Percentiles rank a stretch among this genome's conserved stretches.
phyloP scores from a whole-genome alignment of 2,888 invertebrate genomes.

The Pammene fasciana region DNA sequence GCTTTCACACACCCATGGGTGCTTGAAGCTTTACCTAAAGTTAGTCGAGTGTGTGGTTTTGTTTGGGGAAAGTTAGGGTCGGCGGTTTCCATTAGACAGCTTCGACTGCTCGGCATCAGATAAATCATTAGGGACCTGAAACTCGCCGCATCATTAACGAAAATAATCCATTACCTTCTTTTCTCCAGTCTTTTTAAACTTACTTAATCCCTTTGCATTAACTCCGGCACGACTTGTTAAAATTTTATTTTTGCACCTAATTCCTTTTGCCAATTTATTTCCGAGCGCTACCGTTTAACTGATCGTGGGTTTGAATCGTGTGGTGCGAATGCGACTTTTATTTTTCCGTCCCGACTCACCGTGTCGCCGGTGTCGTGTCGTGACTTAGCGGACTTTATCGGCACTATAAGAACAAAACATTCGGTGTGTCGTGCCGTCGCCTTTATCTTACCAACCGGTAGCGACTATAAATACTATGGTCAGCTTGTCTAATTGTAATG shows the following conservation, averaged over 20 bases:
- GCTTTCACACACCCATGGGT: constrained; percentile 45
- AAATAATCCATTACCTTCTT: constrained; percentile 51
- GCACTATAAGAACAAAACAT: constrained; percentile 56
- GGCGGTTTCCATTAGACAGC: constrained; percentile 50
- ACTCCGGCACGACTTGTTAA: constrained; percentile 54
- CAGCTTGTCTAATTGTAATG: constrained; percentile 64
- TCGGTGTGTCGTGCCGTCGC: constrained; percentile 54
- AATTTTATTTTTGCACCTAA: constrained; percentile 60
- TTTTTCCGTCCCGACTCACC: constrained; percentile 48
- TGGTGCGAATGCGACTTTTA: constrained; percentile 62
- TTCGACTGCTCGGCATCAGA: constrained; percentile 53
- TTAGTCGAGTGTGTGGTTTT: constrained; percentile 53
- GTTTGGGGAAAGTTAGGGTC: constrained; percentile 53
- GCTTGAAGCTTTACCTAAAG: constrained; percentile 47
- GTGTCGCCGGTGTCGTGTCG: constrained; percentile 57
- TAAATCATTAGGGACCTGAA: constrained; percentile 56
- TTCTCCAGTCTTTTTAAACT: constrained; percentile 45
- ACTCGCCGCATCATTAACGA: constrained; percentile 63
- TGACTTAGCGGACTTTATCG: constrained; percentile 61
- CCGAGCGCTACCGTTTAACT: constrained; percentile 68
- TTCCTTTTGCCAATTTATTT: constrained; percentile 62
- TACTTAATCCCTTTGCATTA: constrained; percentile 54
- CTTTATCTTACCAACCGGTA: constrained; percentile 65
- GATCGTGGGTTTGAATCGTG: constrained; percentile 67
- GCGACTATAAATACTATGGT: constrained; percentile 56